Percentiles rank a stretch among this genome's conserved stretches.
Evolutionary conservation across 1,140 invertebrate species (phyloP).

Genomic region (Neoseiulus cucumeris): DNA sequence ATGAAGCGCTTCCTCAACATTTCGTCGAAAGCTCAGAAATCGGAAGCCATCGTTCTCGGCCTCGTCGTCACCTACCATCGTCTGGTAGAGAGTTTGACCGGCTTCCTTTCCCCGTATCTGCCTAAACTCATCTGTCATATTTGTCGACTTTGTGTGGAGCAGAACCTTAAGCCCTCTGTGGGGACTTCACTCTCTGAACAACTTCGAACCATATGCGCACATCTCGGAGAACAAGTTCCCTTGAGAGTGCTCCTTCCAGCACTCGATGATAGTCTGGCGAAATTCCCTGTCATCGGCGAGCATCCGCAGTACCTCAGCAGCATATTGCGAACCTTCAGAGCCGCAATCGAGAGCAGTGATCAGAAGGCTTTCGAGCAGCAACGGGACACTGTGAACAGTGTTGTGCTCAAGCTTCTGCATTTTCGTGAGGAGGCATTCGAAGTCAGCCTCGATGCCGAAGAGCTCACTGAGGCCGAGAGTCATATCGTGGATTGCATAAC

Average conservation of each 20-base stretch:
- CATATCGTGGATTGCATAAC: slow-evolving; percentile 49
- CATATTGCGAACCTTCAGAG: neutral
- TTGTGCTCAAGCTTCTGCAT: slow-evolving; percentile 53
- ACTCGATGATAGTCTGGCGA: slow-evolving; percentile 41
- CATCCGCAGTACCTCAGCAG: slow-evolving; percentile 31
- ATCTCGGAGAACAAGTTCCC: slow-evolving; percentile 44
- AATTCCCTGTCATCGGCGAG: slow-evolving; percentile 39
- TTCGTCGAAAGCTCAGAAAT: slow-evolving; percentile 26
- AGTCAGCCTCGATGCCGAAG: slow-evolving; percentile 23
- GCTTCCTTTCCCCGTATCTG: slow-evolving; percentile 63
- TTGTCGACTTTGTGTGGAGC: slow-evolving; percentile 18
- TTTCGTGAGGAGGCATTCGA: slow-evolving; percentile 33
- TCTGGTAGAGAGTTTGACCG: slow-evolving; percentile 51
- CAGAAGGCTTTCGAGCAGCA: neutral
- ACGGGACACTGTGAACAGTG: slow-evolving; percentile 27
- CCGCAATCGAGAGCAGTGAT: neutral
- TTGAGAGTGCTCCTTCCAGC: slow-evolving; percentile 52
- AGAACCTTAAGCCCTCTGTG: slow-evolving; percentile 19
- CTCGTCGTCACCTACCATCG: slow-evolving; percentile 53
- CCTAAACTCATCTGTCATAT: slow-evolving; percentile 40
- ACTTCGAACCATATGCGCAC: slow-evolving; percentile 31
- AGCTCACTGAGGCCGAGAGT: slow-evolving; percentile 39
- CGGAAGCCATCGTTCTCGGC: slow-evolving; percentile 34
- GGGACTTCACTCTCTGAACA: slow-evolving; percentile 18
- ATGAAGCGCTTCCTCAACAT: slow-evolving; percentile 46